These are phyloP conservation scores for Pristionchus entomophagus DNA, from an alignment of 2,888 invertebrate genomes.

Conservation along the genomic window DNA sequence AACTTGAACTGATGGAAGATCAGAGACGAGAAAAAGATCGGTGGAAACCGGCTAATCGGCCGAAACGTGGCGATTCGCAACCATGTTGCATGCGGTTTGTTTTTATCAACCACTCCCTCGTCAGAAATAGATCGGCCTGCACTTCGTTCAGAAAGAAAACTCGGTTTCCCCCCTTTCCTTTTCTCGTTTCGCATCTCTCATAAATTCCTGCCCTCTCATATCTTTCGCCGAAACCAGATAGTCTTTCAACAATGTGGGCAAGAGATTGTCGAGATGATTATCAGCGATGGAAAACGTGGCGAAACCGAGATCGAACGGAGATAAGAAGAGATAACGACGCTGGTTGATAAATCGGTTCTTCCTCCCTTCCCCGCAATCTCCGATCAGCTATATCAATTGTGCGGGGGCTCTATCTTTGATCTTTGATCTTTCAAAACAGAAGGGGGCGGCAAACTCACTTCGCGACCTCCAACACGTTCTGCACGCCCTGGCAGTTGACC, in stretches of 20 bases:
- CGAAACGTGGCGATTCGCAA: not conserved
- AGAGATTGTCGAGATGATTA: too few relatives aligned
- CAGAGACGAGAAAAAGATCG: not conserved
- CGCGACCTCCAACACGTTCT: conserved; percentile 91
- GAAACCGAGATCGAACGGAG: not conserved
- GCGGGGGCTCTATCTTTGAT: too few relatives aligned
- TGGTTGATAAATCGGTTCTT: not conserved
- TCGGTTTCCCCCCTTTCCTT: too few relatives aligned
- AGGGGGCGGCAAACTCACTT: conserved; percentile 77
- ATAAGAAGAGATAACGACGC: not conserved
- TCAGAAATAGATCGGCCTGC: too few relatives aligned
- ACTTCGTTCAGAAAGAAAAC: too few relatives aligned
- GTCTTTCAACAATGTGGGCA: too few relatives aligned
- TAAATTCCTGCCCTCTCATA: too few relatives aligned
- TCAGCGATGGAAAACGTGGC: conserved; percentile 1
- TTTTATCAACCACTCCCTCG: too few relatives aligned
- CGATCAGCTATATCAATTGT: conserved; percentile 18
- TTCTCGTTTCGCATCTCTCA: too few relatives aligned
- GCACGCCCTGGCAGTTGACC: conserved; percentile 88
- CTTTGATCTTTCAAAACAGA: not conserved
- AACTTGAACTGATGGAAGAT: not conserved
- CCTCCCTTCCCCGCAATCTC: not conserved
- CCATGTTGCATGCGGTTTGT: too few relatives aligned
- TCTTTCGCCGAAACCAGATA: too few relatives aligned
- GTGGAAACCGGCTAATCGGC: not conserved